phyloP scores from a whole-genome alignment of 2,888 invertebrate species.

The Troglohyphantes excavatus region DNA sequence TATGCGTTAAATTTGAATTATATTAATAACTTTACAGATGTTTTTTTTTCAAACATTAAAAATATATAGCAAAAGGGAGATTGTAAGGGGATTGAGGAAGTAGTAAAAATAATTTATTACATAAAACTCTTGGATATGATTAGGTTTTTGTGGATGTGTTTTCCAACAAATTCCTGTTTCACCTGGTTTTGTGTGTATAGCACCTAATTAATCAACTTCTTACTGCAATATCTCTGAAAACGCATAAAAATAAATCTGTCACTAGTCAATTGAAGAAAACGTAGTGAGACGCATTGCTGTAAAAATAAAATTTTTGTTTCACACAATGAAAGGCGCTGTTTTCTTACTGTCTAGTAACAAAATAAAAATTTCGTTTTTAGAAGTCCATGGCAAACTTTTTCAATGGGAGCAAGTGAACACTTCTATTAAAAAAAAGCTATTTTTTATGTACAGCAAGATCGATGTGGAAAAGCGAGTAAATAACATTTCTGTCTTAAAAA shows the following conservation, averaged over 20 bases:
- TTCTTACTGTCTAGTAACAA: neutral
- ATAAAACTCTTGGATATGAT: too few relatives aligned
- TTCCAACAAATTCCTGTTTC: neutral
- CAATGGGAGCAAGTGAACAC: neutral
- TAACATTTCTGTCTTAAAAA: slow-evolving; percentile 25
- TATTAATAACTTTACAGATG: too few relatives aligned
- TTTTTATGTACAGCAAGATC: slow-evolving; percentile 12
- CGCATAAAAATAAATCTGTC: neutral
- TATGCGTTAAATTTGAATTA: too few relatives aligned
- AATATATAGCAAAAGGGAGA: too few relatives aligned
- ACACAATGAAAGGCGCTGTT: neutral
- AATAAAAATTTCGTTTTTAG: neutral
- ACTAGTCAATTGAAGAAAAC: neutral
- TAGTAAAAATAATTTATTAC: too few relatives aligned
- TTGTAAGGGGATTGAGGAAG: too few relatives aligned
- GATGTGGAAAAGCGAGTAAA: slow-evolving; percentile 32
- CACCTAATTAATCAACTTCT: neutral
- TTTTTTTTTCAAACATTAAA: too few relatives aligned
- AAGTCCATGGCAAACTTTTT: neutral
- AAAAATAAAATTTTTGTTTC: neutral
- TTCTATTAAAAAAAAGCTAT: neutral
- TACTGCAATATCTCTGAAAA: neutral
- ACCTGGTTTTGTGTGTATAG: neutral
- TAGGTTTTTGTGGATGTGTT: too few relatives aligned
- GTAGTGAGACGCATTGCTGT: slow-evolving; percentile 7